Percentiles rank a stretch among this genome's conserved stretches.
These are phyloP conservation scores for Rostratula benghalensis DNA, from an alignment of 2,113 vertebrate genomes.

Conservation along the genomic window DNA sequence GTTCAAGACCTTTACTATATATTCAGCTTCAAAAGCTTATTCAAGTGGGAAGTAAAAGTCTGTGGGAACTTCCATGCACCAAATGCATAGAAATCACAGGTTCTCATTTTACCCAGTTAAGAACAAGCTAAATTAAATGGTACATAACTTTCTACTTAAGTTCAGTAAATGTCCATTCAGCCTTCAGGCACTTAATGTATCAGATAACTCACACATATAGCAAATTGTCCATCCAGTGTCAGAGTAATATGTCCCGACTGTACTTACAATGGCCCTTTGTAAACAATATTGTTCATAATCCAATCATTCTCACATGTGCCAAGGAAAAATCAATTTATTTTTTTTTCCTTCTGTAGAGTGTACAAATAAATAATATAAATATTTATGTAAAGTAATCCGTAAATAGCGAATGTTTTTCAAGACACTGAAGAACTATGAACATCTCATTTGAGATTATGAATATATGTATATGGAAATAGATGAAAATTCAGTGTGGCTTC, in stretches of 20 bases:
- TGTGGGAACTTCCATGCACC: neutral
- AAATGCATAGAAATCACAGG: neutral
- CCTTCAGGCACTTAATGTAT: neutral
- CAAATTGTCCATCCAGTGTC: neutral
- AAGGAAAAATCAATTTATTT: neutral
- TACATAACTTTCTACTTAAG: neutral
- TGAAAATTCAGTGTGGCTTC: neutral
- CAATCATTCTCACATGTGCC: neutral
- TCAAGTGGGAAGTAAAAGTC: neutral
- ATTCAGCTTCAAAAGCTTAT: neutral
- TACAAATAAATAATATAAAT: neutral
- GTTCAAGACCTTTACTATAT: neutral
- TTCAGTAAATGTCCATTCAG: neutral
- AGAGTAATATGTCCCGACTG: neutral
- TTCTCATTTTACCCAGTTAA: neutral
- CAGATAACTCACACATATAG: neutral
- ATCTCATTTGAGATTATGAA: neutral
- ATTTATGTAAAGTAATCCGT: neutral
- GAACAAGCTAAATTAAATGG: neutral
- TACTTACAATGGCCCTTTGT: neutral
- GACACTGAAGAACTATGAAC: neutral
- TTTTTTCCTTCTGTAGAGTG: neutral
- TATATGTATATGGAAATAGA: neutral
- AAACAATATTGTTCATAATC: neutral
- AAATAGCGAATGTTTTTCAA: neutral